Conservation (phyloP, 2,888 invertebrate species). For the Pimpla rufipes region DNA sequence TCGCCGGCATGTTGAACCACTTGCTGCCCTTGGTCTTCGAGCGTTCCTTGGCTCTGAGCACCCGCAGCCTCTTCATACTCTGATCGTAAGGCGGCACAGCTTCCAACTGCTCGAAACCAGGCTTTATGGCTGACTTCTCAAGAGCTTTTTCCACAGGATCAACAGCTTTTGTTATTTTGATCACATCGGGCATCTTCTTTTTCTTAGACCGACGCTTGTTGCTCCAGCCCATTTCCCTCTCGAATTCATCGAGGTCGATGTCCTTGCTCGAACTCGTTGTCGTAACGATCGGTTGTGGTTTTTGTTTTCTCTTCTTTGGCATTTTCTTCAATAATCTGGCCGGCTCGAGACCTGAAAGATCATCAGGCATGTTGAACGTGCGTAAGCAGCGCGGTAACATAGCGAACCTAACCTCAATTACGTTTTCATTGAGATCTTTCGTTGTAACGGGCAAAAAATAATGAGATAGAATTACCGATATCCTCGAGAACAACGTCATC, state of each 20-base stretch:
- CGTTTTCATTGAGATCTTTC: neutral
- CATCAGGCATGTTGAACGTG: conserved; percentile 22
- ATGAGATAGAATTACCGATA: conserved; percentile 69
- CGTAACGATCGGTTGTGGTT: neutral
- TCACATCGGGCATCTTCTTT: conserved; percentile 79
- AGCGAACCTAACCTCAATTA: conserved; percentile 34
- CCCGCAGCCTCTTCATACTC: conserved; percentile 87
- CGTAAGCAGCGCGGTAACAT: neutral
- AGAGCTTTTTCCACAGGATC: conserved; percentile 86
- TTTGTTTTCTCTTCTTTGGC: conserved; percentile 32
- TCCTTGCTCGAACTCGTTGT: conserved; percentile 72
- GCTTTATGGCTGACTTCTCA: conserved; percentile 88
- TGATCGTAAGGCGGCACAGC: conserved; percentile 88
- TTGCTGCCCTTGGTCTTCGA: conserved; percentile 93
- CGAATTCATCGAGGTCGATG: conserved; percentile 82
- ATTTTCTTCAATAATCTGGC: conserved; percentile 54
- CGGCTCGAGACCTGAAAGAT: conserved; percentile 70
- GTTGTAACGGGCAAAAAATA: neutral
- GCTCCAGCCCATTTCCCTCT: conserved; percentile 82
- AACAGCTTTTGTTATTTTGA: conserved; percentile 78
- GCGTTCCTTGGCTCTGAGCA: conserved; percentile 89
- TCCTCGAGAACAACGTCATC: conserved; percentile 74
- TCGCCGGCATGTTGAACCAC: conserved; percentile 96
- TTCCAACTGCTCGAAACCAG: conserved; percentile 89
- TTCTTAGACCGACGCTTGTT: conserved; percentile 77